Evolutionary conservation across 1,140 invertebrate species (phyloP).

Genomic region (Grapholita molesta): DNA sequence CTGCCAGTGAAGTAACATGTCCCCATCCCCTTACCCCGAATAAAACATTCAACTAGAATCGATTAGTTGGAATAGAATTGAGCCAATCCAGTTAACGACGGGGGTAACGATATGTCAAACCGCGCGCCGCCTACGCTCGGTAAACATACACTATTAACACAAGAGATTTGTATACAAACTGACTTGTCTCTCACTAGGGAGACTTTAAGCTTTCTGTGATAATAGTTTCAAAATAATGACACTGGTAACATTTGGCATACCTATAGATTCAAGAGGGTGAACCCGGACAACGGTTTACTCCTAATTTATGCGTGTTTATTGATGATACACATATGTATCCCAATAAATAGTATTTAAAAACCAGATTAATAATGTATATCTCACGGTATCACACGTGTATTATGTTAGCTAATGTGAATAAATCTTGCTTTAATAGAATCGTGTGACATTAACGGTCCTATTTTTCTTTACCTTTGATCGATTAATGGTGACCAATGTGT

Average conservation of each 20-base stretch:
- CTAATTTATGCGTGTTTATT: too few relatives aligned
- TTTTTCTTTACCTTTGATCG: too few relatives aligned
- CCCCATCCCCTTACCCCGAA: background rate
- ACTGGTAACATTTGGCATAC: background rate
- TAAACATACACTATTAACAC: background rate
- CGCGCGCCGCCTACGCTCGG: background rate
- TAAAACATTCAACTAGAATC: conserved; percentile 6
- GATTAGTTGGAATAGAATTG: conserved; percentile 16
- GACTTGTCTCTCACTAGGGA: background rate
- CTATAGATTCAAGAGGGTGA: background rate
- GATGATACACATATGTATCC: too few relatives aligned
- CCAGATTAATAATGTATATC: too few relatives aligned
- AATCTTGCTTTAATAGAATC: too few relatives aligned
- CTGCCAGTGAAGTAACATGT: background rate
- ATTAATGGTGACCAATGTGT: too few relatives aligned
- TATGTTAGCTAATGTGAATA: too few relatives aligned
- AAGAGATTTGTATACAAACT: background rate
- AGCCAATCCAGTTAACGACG: background rate
- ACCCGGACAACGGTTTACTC: too few relatives aligned
- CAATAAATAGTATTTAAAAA: too few relatives aligned
- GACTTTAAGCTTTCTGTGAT: background rate
- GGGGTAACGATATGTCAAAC: background rate
- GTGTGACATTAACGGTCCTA: too few relatives aligned
- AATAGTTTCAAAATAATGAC: background rate
- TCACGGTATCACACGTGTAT: too few relatives aligned